Percentiles rank a stretch among this genome's conserved stretches.
These are phyloP conservation scores for Pseudocheirus occidentalis DNA, from an alignment of 2,797 vertebrate species.

Conservation along the genomic window DNA sequence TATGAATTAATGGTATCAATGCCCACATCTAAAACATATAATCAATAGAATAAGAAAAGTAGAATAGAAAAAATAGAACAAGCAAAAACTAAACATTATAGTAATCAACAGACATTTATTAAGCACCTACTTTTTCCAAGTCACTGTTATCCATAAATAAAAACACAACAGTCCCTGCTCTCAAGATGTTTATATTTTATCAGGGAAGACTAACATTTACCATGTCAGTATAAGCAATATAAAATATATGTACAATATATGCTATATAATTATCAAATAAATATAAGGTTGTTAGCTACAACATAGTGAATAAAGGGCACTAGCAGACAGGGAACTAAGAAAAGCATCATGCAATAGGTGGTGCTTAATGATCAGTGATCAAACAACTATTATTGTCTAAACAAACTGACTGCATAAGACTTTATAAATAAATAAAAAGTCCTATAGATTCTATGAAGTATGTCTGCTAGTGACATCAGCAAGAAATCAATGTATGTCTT, in stretches of 20 bases:
- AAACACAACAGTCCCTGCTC: neutral
- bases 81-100: neutral
- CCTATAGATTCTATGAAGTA: neutral
- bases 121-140: neutral
- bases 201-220: neutral
- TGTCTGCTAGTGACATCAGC: neutral
- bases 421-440: conserved; percentile 20
- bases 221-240: neutral
- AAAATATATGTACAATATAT: neutral
- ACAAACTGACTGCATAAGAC: neutral
- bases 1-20: neutral
- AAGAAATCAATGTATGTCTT: conserved; percentile 13
- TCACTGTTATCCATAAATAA: neutral
- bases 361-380: neutral
- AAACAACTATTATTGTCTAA: neutral
- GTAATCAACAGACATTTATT: neutral
- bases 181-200: neutral
- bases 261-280: neutral
- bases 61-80: neutral
- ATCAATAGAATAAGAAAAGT: neutral
- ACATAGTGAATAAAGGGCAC: neutral
- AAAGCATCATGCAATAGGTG: neutral
- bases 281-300: neutral
- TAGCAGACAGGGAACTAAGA: neutral
- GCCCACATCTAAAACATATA: neutral